Percentiles rank a stretch among this genome's conserved stretches.
Conservation (phyloP, 2,797 vertebrate genomes). For the Serranus cabrilla region DNA sequence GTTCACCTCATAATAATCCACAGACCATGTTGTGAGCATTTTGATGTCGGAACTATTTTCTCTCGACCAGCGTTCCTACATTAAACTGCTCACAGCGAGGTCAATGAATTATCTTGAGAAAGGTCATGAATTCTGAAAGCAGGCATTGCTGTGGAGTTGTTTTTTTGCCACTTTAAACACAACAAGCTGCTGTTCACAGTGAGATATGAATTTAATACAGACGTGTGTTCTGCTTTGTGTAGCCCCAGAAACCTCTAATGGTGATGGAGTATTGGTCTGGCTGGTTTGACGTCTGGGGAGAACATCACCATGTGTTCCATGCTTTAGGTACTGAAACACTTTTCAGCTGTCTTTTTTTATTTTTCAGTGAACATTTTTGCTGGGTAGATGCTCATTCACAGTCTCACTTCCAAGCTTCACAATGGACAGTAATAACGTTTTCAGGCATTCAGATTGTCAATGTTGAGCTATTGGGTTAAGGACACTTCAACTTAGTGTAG, state of each 20-base stretch:
- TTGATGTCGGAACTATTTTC: too few species aligned
- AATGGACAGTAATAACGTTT: not conserved
- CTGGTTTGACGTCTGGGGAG: conserved; percentile 97
- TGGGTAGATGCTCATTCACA: conserved; percentile 8
- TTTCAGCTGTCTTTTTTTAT: not conserved
- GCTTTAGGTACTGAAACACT: conserved; percentile 86
- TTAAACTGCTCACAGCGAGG: too few species aligned
- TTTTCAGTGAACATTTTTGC: not conserved
- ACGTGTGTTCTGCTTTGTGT: conserved; percentile 1
- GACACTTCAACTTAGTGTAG: conserved; percentile 3
- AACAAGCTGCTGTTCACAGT: too few species aligned
- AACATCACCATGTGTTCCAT: conserved; percentile 91
- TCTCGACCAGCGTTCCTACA: too few species aligned
- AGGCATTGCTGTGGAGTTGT: too few species aligned
- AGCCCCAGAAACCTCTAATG: conserved; percentile 92
- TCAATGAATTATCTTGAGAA: too few species aligned
- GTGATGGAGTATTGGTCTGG: conserved; percentile 98
- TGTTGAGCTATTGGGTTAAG: conserved; percentile 4
- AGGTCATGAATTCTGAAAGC: too few species aligned
- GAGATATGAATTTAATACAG: not conserved
- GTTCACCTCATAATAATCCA: too few species aligned
- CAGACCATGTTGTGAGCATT: too few species aligned
- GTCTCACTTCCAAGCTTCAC: not conserved
- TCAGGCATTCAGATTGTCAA: conserved; percentile 1
- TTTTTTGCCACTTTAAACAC: too few species aligned